Conservation (phyloP, 2,888 invertebrate genomes). For the Nebria salina region DNA sequence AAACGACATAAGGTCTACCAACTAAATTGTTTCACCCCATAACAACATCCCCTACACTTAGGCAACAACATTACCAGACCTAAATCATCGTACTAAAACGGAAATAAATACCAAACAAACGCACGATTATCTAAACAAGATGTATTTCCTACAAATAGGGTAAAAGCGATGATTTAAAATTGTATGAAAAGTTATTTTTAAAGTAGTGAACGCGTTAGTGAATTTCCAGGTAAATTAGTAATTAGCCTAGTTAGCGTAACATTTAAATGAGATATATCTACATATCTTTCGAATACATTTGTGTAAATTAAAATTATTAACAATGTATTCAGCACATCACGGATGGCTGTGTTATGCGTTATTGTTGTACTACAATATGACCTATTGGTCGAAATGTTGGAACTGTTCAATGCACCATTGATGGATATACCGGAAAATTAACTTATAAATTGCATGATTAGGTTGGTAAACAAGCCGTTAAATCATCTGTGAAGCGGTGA, state of each 20-base stretch:
- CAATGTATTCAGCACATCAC: neutral
- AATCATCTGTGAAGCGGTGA: neutral
- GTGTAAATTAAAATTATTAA: conserved; percentile 1
- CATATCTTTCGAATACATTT: neutral
- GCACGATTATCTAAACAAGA: neutral
- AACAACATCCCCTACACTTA: neutral
- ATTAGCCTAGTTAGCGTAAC: neutral
- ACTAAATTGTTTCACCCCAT: neutral
- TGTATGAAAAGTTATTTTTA: neutral
- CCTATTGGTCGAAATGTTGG: too few species aligned
- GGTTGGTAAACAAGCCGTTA: neutral
- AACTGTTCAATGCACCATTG: too few species aligned
- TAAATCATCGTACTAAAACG: neutral
- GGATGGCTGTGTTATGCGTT: neutral
- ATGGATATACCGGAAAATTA: too few species aligned
- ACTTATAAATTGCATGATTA: too few species aligned
- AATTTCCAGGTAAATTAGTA: neutral
- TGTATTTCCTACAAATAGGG: neutral
- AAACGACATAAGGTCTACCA: neutral
- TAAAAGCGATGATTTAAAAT: neutral
- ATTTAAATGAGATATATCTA: neutral
- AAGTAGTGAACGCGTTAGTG: neutral
- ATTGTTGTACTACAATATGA: too few species aligned
- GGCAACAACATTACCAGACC: neutral
- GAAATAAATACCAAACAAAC: neutral